A percentile compares a stretch with the other conserved stretches of the same genome.
phyloP scores from a whole-genome alignment of 2,797 vertebrate genomes.

The Lutjanus argentimaculatus region DNA sequence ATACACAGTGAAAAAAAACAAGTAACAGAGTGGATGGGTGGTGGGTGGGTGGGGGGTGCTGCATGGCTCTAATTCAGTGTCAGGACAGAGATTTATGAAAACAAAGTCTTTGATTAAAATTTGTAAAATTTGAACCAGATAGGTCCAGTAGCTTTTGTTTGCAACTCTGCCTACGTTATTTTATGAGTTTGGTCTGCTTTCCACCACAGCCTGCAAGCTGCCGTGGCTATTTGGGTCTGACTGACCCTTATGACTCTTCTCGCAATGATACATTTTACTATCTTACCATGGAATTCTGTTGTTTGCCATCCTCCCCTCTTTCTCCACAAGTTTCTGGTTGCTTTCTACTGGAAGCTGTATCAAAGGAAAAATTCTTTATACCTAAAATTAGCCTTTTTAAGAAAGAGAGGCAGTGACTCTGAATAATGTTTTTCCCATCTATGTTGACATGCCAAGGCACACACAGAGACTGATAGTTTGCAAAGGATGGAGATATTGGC shows the following conservation, averaged over 20 bases:
- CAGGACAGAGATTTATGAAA: too few relatives aligned
- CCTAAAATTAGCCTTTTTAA: neutral
- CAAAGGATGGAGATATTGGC: neutral
- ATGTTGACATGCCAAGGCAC: neutral
- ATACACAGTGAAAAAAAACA: neutral
- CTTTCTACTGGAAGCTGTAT: neutral
- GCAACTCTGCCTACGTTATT: neutral
- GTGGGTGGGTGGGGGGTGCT: too few relatives aligned
- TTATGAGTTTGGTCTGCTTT: neutral
- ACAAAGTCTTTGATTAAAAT: neutral
- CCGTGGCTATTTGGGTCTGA: neutral
- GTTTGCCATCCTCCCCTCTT: neutral
- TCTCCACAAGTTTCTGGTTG: neutral
- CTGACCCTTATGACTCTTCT: neutral
- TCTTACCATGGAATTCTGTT: constrained; percentile 2
- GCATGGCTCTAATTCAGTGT: neutral
- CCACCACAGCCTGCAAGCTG: neutral
- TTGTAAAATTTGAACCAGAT: neutral
- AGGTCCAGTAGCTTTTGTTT: neutral
- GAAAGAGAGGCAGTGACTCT: neutral
- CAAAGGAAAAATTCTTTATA: neutral
- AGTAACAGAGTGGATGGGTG: neutral
- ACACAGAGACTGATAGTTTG: neutral
- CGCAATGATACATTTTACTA: neutral
- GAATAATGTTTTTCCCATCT: neutral